These are phyloP conservation scores for Ia io DNA, from an alignment of 2,113 vertebrate genomes.

Conservation along the genomic window DNA sequence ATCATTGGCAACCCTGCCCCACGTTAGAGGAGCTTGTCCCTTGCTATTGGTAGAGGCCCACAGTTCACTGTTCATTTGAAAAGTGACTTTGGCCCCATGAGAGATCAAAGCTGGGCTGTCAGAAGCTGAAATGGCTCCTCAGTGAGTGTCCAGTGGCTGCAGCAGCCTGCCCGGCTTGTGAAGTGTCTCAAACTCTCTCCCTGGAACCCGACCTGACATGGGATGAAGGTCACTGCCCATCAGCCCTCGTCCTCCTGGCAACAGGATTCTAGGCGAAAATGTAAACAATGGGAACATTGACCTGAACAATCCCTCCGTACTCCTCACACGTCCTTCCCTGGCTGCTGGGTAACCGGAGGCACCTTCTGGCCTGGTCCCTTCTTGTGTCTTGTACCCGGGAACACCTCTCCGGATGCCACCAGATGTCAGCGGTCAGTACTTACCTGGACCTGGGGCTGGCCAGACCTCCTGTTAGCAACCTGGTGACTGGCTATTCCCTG, in stretches of 20 bases:
- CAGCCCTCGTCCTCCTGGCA: neutral
- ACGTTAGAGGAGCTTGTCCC: neutral
- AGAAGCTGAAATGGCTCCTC: neutral
- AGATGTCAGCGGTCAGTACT: neutral
- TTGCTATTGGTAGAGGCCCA: no score
- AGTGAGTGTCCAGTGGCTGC: no score
- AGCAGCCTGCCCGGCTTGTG: neutral
- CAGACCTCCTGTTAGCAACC: rapidly evolving
- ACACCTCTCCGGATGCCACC: no score
- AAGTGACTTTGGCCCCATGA: neutral
- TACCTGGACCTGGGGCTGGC: neutral
- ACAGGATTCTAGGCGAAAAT: rapidly evolving
- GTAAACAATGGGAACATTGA: neutral
- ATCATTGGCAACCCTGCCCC: neutral
- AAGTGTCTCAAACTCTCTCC: no score
- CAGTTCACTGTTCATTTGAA: neutral
- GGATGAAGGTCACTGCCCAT: no score
- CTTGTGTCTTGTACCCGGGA: neutral
- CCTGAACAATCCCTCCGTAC: rapidly evolving
- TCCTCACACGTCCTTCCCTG: no score
- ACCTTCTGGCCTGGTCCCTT: neutral
- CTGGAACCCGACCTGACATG: rapidly evolving
- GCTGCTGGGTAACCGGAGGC: no score
- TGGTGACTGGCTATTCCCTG: neutral
- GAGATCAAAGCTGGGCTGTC: neutral